Percentiles rank a stretch among this genome's conserved stretches.
Conservation (phyloP, 2,888 invertebrate genomes). For the Operophtera brumata region DNA sequence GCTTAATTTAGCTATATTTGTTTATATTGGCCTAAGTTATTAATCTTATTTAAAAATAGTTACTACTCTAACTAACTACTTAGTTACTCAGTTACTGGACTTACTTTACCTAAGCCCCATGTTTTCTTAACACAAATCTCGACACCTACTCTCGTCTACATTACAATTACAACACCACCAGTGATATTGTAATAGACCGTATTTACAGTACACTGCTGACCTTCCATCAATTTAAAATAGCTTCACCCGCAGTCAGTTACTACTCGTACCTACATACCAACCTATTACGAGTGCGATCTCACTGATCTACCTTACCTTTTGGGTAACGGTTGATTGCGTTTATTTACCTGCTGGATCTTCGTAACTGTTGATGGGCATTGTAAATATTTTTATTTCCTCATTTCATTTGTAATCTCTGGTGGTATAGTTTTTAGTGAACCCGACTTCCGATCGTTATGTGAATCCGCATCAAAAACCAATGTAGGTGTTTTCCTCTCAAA, state of each 20-base stretch:
- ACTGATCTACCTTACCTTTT: constrained; percentile 25
- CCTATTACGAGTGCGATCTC: constrained; percentile 1
- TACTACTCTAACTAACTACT: no score
- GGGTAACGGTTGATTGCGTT: constrained; percentile 12
- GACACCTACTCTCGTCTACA: constrained; percentile 7
- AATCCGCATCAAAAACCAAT: no score
- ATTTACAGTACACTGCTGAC: constrained; percentile 45
- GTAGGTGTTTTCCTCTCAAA: no score
- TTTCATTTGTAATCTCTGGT: no score
- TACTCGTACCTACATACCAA: background rate
- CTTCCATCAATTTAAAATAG: constrained; percentile 77
- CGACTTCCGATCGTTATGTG: no score
- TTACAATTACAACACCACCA: constrained; percentile 7
- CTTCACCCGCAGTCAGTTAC: constrained; percentile 22
- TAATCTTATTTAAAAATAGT: no score
- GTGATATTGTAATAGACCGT: constrained; percentile 21
- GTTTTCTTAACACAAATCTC: constrained; percentile 10
- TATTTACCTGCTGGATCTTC: constrained; percentile 26
- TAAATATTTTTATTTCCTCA: constrained; percentile 29
- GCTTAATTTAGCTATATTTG: no score
- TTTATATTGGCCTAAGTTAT: no score
- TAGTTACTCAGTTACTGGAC: no score
- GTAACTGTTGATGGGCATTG: constrained; percentile 25
- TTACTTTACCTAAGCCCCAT: background rate
- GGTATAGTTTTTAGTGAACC: no score